Conservation (phyloP, 2,113 vertebrate genomes). For the Datnioides undecimradiatus region DNA sequence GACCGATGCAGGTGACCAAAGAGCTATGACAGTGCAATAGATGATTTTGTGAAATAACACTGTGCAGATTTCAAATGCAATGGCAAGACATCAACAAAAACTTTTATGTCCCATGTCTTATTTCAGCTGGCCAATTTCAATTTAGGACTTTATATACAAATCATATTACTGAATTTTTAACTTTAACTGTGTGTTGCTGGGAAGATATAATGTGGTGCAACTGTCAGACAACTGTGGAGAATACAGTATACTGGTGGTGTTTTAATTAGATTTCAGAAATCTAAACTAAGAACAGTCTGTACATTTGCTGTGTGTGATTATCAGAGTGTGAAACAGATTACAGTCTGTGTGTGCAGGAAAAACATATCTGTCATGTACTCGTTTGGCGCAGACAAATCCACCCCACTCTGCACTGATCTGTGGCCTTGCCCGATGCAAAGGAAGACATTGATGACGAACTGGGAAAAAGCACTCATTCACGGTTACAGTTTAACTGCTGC, state of each 20-base stretch:
- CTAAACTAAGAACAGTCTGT: slow-evolving; percentile 39
- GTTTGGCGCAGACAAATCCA: slow-evolving; percentile 11
- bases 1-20: slow-evolving; percentile 34
- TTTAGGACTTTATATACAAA: slow-evolving; percentile 35
- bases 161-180: background rate
- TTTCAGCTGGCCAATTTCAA: background rate
- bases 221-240: slow-evolving; percentile 24
- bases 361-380: background rate
- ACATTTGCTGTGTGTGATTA: slow-evolving; percentile 7
- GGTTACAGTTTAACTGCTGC: background rate
- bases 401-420: slow-evolving; percentile 9
- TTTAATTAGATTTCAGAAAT: slow-evolving; percentile 38
- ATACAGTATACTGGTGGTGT: slow-evolving; percentile 32
- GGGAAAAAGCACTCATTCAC: background rate
- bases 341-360: slow-evolving; percentile 12
- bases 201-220: slow-evolving; percentile 7
- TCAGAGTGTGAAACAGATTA: background rate
- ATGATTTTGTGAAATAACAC: slow-evolving; percentile 15
- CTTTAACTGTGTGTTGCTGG: background rate
- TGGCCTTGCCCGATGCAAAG: background rate
- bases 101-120: background rate
- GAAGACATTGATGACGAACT: slow-evolving; percentile 4
- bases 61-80: slow-evolving; percentile 16
- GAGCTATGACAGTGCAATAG: slow-evolving; percentile 17
- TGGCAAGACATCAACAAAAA: slow-evolving; percentile 17